Percentiles rank a stretch among this genome's conserved stretches.
Conservation (phyloP, 2,113 vertebrate genomes). For the Zosterops lateralis region DNA sequence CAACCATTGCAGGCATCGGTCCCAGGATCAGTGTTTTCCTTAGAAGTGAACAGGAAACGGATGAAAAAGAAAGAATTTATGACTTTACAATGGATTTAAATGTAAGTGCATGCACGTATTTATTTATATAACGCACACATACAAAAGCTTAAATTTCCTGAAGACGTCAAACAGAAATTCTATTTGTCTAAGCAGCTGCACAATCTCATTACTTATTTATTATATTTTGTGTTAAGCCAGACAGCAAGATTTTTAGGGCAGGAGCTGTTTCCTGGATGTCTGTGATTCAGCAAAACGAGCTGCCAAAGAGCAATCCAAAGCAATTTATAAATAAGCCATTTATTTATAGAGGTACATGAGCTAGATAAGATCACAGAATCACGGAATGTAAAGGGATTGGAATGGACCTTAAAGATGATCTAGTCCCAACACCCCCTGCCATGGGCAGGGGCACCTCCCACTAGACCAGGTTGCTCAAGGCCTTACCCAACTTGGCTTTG, state of each 20-base stretch:
- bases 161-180: constrained; percentile 25
- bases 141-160: constrained; percentile 17
- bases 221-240: not conserved
- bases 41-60: not conserved
- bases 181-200: not conserved
- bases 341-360: not conserved
- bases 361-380: not conserved
- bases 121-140: not conserved
- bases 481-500: not conserved
- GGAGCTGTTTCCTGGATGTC: not conserved
- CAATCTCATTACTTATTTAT: constrained; percentile 17
- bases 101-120: not conserved
- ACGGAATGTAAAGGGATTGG: not conserved
- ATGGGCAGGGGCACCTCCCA: not conserved
- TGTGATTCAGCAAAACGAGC: not conserved
- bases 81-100: not conserved
- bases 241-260: not conserved
- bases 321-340: not conserved
- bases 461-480: not conserved
- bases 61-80: constrained; percentile 31
- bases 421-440: not conserved
- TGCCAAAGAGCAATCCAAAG: not conserved
- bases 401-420: not conserved
- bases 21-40: not conserved
- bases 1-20: not conserved